Evolutionary conservation across 1,140 invertebrate species (phyloP).

Genomic region (Andrena cerasifolii): DNA sequence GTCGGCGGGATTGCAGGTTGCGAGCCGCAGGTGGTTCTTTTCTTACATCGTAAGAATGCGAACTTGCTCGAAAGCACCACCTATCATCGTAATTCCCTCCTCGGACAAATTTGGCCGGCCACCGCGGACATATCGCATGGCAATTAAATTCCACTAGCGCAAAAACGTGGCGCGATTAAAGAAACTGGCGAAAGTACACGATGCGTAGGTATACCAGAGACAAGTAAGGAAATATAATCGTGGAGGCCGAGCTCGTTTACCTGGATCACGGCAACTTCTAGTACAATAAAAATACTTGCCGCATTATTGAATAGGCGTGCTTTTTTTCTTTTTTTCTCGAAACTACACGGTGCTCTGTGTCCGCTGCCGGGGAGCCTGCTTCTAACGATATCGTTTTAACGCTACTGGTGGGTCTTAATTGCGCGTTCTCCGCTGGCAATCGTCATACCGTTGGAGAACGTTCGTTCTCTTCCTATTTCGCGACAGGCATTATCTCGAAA

Average conservation of each 20-base stretch:
- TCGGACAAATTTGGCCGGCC: conserved; percentile 60
- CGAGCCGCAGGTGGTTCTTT: conserved; percentile 43
- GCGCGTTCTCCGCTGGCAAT: conserved; percentile 45
- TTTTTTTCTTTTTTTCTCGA: conserved; percentile 40
- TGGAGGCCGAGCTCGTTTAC: conserved; percentile 52
- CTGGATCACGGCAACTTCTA: conserved; percentile 39
- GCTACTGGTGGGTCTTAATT: conserved; percentile 45
- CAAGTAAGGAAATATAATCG: conserved; percentile 59
- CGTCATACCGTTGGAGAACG: neutral
- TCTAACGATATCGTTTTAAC: conserved; percentile 37
- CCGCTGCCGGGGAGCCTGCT: neutral
- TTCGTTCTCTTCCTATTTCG: no score
- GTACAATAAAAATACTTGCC: conserved; percentile 60
- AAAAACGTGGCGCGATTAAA: conserved; percentile 58
- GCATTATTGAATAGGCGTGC: conserved; percentile 35
- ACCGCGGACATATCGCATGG: conserved; percentile 48
- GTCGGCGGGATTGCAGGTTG: conserved; percentile 32
- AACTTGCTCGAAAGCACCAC: conserved; percentile 45
- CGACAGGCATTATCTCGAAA: neutral
- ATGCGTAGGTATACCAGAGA: conserved; percentile 37
- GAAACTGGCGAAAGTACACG: conserved; percentile 64
- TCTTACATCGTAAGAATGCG: conserved; percentile 50
- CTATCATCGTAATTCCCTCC: conserved; percentile 44
- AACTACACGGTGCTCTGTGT: neutral
- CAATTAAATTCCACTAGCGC: conserved; percentile 53